Percentiles rank a stretch among this genome's conserved stretches.
Evolutionary conservation across 2,888 invertebrate genomes (phyloP).

Genomic region (Tipula lateralis): DNA sequence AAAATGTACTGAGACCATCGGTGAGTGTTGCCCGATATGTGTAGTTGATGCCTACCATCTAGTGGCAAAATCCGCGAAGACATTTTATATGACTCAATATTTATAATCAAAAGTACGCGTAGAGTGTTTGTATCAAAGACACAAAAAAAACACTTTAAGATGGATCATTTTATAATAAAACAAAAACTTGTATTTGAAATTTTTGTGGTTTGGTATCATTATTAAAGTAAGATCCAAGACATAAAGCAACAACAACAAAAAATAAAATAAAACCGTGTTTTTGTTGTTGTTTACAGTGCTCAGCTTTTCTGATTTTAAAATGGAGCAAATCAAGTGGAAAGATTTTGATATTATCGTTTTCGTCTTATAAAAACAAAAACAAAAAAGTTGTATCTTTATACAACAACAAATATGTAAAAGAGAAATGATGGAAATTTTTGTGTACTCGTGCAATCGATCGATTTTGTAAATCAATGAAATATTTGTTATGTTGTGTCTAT

Average conservation of each 20-base stretch:
- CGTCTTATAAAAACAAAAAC: neutral
- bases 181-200: neutral
- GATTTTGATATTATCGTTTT: neutral
- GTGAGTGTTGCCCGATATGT: too few relatives aligned
- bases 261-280: neutral
- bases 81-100: too few relatives aligned
- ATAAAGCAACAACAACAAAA: neutral
- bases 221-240: neutral
- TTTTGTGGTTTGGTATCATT: neutral
- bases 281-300: neutral
- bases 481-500: too few relatives aligned
- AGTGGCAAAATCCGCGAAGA: too few relatives aligned
- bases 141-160: neutral
- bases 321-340: slow-evolving; percentile 24
- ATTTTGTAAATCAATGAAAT: slow-evolving; percentile 19
- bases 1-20: too few relatives aligned
- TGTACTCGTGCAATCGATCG: neutral
- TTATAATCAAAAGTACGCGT: neutral
- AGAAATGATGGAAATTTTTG: slow-evolving; percentile 3
- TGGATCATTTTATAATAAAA: neutral
- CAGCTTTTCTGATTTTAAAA: neutral
- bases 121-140: neutral
- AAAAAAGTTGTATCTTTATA: neutral
- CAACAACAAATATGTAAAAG: neutral
- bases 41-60: too few relatives aligned